A percentile compares a stretch with the other conserved stretches of the same genome.
phyloP scores from a whole-genome alignment of 2,888 invertebrate genomes.

The Diachrysia chrysitis region DNA sequence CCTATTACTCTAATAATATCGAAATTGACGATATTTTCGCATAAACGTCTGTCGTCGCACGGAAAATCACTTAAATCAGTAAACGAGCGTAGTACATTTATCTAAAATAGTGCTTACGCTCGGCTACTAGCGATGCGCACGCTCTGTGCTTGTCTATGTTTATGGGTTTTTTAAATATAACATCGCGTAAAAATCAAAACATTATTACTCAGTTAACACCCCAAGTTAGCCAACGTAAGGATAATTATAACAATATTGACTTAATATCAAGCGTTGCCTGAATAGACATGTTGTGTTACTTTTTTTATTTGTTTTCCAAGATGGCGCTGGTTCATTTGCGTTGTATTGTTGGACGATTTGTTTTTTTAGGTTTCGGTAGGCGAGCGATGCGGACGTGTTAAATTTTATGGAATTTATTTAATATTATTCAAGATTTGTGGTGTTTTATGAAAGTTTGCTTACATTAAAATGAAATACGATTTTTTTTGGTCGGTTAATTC shows the following conservation, averaged over 20 bases:
- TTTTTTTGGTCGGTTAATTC: too few species aligned
- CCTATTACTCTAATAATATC: too few species aligned
- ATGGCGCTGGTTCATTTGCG: conserved; percentile 75
- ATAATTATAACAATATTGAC: conserved; percentile 48
- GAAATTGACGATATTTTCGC: too few species aligned
- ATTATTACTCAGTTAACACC: background rate
- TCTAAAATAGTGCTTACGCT: too few species aligned
- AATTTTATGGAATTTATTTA: background rate
- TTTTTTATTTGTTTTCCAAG: conserved; percentile 65
- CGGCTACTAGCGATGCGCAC: too few species aligned
- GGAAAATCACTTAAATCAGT: too few species aligned
- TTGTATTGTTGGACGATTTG: conserved; percentile 69
- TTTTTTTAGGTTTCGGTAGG: conserved; percentile 38
- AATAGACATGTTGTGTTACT: conserved; percentile 25
- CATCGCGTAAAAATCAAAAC: background rate
- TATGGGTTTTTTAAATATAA: background rate
- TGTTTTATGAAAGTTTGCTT: too few species aligned
- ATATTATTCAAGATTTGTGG: too few species aligned
- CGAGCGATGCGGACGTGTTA: conserved; percentile 31
- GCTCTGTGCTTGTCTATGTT: too few species aligned
- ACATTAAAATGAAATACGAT: too few species aligned
- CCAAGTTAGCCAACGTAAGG: background rate
- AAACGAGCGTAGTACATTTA: too few species aligned
- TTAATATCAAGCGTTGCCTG: conserved; percentile 9
- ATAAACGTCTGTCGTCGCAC: too few species aligned